Base-by-base conservation (phyloP, 2,888 invertebrate genomes). In the Ectemnius continuus region DNA sequence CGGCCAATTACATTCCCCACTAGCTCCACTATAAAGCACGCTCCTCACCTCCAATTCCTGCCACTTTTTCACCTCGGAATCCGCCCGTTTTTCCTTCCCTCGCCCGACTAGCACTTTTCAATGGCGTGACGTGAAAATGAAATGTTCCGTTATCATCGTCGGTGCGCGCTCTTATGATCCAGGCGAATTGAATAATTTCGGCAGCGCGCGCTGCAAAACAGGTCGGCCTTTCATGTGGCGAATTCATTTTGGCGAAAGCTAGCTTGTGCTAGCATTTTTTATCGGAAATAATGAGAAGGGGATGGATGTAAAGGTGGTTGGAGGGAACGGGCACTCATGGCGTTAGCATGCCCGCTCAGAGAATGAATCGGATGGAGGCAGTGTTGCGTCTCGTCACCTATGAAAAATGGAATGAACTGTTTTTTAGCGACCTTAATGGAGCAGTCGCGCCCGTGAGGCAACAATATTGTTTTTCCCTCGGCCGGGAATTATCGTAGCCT, bases 391-490 rank as follows among this genome's bases (percentile, higher is more conserved):
- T 36, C 36, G 36, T 36, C 14, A 14, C 52, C n/a, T 16, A 14
- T 52, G 52, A 52, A 52, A 52, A 52, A 52, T 52, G 6, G 52
- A 16, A 16, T 52, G n/a, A 16, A 52, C 52, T 16, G 13, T 52
- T 52, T 52, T 52, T 52, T 52, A 52, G 16, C 4, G 16, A 6
- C 52, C 4, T 16, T 52, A 52, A 52, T 52, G 52, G 52, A 52
- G 36, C 36, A 36, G 36, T 14, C 16, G 52, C 52, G 3, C n/a
- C n/a, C 16, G 52, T 14, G 52, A 3, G 16, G 16, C 52, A 52
- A 52, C 52, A 52, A 52, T 52, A 52, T 52, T 52, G 52, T 52
- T 52, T 52, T 52, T 52, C 16, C 13, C n/a, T 16, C 52, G 8
- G n/a, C 52, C 16, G 1, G 52, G 16, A 16, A 52, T 36, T 8